These are phyloP conservation scores for Coelinius sp. DNA, from an alignment of 2,888 invertebrate species.

Conservation along the genomic window DNA sequence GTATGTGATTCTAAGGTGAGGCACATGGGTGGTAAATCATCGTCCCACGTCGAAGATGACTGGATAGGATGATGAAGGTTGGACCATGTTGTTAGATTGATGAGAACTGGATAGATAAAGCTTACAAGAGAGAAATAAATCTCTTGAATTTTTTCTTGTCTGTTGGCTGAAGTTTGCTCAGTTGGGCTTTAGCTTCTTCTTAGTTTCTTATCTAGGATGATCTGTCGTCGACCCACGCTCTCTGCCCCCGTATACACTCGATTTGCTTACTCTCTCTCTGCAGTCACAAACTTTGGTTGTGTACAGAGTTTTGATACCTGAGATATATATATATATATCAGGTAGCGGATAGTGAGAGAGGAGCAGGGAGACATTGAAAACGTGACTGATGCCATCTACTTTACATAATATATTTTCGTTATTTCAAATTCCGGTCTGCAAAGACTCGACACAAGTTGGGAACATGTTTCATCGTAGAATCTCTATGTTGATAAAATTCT, in stretches of 20 bases:
- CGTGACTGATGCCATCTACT: constrained; percentile 17
- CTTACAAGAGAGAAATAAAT: constrained; percentile 36
- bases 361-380: constrained; percentile 1
- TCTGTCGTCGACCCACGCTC: constrained; percentile 54
- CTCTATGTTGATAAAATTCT: not conserved
- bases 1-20: constrained; percentile 13
- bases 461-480: not conserved
- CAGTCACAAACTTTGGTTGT: constrained; percentile 4
- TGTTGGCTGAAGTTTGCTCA: not conserved
- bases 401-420: constrained; percentile 14
- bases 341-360: constrained; percentile 16
- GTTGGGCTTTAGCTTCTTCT: constrained; percentile 22
- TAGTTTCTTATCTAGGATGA: constrained; percentile 45
- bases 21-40: constrained; percentile 36
- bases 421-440: constrained; percentile 5
- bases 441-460: not conserved
- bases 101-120: constrained; percentile 39
- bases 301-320: constrained; percentile 15
- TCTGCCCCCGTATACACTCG: constrained; percentile 39
- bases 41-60: constrained; percentile 39
- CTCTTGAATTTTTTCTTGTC: constrained; percentile 33
- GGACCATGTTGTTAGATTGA: constrained; percentile 35
- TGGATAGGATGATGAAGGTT: constrained; percentile 33
- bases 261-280: constrained; percentile 26
- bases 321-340: constrained; percentile 39